Conservation (phyloP, 2,113 vertebrate species). For the Tonatia bakeri region DNA sequence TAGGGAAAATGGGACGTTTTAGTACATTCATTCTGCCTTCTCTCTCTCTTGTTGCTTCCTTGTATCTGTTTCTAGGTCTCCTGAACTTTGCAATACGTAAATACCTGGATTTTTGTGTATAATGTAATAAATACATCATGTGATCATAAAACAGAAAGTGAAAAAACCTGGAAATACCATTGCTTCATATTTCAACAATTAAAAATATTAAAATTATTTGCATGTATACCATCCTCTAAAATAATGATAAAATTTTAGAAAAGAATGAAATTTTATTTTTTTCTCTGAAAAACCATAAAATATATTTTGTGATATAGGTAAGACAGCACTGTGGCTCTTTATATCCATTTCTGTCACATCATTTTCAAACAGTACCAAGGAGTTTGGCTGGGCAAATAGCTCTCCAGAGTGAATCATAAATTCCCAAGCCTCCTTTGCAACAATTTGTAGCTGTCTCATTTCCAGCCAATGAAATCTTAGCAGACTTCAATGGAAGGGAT, state of each 20-base stretch:
- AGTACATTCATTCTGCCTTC: background rate
- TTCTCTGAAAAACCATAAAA: background rate
- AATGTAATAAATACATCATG: background rate
- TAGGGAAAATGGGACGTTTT: background rate
- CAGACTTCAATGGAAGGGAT: background rate
- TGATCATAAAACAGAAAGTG: background rate
- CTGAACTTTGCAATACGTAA: background rate
- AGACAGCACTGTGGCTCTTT: background rate
- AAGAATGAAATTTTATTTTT: background rate
- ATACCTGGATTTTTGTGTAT: background rate
- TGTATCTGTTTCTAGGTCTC: background rate
- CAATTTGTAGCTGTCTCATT: background rate
- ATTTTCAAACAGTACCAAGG: background rate
- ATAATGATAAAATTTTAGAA: background rate
- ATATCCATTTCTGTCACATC: background rate
- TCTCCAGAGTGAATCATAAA: background rate
- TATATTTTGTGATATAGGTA: background rate
- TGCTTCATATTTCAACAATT: background rate
- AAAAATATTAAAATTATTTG: background rate
- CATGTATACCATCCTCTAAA: background rate
- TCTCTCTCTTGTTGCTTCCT: background rate
- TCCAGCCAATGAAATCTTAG: background rate
- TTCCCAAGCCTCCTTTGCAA: background rate
- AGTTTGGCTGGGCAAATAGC: background rate
- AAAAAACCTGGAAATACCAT: background rate